Conservation (phyloP, 2,888 invertebrate species). For the Nysson spinosus region DNA sequence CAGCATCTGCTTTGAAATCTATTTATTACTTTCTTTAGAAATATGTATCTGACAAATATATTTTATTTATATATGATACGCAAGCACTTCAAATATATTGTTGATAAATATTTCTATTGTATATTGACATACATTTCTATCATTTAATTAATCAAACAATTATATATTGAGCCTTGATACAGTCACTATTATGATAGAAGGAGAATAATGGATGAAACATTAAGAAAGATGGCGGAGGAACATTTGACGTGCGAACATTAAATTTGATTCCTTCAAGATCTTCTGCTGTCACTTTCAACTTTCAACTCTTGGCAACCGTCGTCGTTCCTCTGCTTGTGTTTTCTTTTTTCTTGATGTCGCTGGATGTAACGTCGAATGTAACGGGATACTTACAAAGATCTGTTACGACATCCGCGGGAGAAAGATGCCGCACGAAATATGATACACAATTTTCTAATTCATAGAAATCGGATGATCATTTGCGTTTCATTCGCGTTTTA, state of each 20-base stretch:
- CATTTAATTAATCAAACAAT: too few species aligned
- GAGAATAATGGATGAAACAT: too few species aligned
- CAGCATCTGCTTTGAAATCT: too few species aligned
- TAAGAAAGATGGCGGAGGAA: too few species aligned
- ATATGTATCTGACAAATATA: too few species aligned
- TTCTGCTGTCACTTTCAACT: slow-evolving; percentile 51
- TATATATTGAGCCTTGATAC: too few species aligned
- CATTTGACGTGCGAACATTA: not conserved
- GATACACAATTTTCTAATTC: slow-evolving; percentile 44
- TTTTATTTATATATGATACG: too few species aligned
- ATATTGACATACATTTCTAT: too few species aligned
- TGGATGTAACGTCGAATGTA: slow-evolving; percentile 28
- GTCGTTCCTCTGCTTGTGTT: slow-evolving; percentile 2
- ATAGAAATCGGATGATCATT: slow-evolving; percentile 25
- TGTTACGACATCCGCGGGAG: slow-evolving; percentile 39
- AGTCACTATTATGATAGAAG: too few species aligned
- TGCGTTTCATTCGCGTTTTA: slow-evolving; percentile 5
- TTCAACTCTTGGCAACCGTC: slow-evolving; percentile 47
- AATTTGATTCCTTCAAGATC: slow-evolving; percentile 9
- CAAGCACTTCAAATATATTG: too few species aligned
- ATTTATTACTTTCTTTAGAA: too few species aligned
- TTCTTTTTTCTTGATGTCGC: slow-evolving; percentile 12
- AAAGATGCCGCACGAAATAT: slow-evolving; percentile 2
- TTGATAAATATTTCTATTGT: too few species aligned
- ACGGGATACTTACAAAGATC: slow-evolving; percentile 38